A percentile compares a stretch with the other conserved stretches of the same genome.
These are phyloP conservation scores for Mormyrus hasselquistii DNA, from an alignment of 2,797 vertebrate species.

Conservation along the genomic window DNA sequence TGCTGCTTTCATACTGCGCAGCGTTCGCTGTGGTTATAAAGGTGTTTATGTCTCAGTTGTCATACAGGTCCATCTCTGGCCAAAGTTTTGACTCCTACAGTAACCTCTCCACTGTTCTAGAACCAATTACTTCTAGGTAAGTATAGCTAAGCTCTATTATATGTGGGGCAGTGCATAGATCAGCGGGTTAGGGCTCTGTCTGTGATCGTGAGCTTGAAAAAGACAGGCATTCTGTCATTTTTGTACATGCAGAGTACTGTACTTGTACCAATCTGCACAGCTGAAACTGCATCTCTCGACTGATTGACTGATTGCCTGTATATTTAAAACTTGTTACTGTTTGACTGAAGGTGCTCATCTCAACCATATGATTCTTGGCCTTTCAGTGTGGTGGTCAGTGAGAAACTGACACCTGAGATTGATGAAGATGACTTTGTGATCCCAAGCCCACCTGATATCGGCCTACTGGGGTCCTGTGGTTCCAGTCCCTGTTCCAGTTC, in stretches of 20 bases:
- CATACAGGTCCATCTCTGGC: conserved; percentile 31
- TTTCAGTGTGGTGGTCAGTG: conserved; percentile 29
- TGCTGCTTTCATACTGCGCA: not conserved
- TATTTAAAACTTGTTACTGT: not conserved
- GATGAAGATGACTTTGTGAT: conserved; percentile 16
- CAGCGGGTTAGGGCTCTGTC: not conserved
- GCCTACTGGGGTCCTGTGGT: conserved; percentile 30
- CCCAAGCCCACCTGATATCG: conserved; percentile 41
- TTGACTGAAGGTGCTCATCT: not conserved
- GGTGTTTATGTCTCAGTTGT: conserved; percentile 31
- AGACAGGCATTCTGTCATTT: not conserved
- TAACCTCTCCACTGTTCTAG: conserved; percentile 15
- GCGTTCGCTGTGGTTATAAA: not conserved
- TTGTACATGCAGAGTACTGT: not conserved
- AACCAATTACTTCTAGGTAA: conserved; percentile 35
- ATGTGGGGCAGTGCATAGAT: not conserved
- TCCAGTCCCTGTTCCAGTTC: conserved; percentile 26
- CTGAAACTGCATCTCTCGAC: not conserved
- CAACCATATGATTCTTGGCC: too few relatives aligned
- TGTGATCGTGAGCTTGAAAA: not conserved
- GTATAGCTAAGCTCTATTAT: not conserved
- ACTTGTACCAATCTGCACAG: not conserved
- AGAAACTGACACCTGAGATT: not conserved
- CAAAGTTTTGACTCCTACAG: conserved; percentile 20
- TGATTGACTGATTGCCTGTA: not conserved